These are phyloP conservation scores for Epistrophe grossulariae DNA, from an alignment of 2,888 invertebrate species.

Conservation along the genomic window DNA sequence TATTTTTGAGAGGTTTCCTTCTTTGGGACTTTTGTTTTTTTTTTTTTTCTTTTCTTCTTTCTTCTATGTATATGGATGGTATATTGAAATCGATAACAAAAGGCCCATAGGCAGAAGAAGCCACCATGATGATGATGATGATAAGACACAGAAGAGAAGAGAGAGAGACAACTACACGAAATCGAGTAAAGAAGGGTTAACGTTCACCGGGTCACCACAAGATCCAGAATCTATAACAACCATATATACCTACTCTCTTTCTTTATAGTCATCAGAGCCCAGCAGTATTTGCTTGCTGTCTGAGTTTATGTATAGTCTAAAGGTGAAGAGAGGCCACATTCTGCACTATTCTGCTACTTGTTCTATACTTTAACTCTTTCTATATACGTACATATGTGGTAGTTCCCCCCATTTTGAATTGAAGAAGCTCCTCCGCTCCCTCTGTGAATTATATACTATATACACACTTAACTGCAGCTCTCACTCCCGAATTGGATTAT, in stretches of 20 bases:
- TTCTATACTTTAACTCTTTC: constrained; percentile 14
- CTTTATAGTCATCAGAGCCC: background rate
- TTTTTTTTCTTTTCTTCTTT: background rate
- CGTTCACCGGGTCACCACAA: constrained; percentile 69
- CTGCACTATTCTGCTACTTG: constrained; percentile 41
- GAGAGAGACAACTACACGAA: constrained; percentile 34
- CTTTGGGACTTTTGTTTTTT: background rate
- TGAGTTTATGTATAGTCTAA: constrained; percentile 51
- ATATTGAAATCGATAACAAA: constrained; percentile 67
- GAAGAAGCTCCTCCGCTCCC: constrained; percentile 19
- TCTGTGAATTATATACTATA: background rate
- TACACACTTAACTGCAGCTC: constrained; percentile 11
- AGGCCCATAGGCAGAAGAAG: constrained; percentile 43
- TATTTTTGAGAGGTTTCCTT: constrained; percentile 72
- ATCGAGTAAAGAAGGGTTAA: constrained; percentile 60
- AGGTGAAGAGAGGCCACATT: constrained; percentile 65
- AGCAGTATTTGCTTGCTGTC: constrained; percentile 54
- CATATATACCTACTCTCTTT: constrained; percentile 20
- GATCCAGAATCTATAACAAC: constrained; percentile 61
- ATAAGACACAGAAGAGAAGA: constrained; percentile 9
- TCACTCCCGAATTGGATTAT: constrained; percentile 71
- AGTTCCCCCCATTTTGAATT: constrained; percentile 34
- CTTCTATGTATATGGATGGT: constrained; percentile 5
- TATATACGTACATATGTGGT: background rate
- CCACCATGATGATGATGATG: background rate